Conservation (phyloP, 2,888 invertebrate species). For the Oegoconia quadripuncta region DNA sequence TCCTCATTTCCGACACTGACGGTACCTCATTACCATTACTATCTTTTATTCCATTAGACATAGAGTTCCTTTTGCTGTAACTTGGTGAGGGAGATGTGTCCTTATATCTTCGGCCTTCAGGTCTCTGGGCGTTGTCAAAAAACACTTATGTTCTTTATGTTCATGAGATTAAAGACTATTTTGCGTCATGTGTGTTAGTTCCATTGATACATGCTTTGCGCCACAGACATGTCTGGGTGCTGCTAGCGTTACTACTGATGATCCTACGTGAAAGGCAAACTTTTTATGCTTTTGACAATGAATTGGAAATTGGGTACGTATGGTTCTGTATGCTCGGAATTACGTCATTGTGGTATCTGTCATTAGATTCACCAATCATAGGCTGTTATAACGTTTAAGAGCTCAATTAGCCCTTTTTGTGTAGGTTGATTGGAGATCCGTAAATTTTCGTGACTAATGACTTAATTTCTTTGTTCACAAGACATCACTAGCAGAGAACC, state of each 20-base stretch:
- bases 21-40: conserved; percentile 80
- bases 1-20: conserved; percentile 79
- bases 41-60: conserved; percentile 72
- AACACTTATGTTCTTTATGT: conserved; percentile 43
- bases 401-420: too few relatives aligned
- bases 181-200: conserved; percentile 75
- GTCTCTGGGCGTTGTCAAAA: conserved; percentile 64
- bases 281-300: conserved; percentile 4
- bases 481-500: too few relatives aligned
- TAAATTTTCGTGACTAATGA: too few relatives aligned
- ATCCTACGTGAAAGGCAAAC: conserved; percentile 11
- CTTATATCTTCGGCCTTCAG: conserved; percentile 68
- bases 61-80: conserved; percentile 59
- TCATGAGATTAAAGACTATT: conserved; percentile 32
- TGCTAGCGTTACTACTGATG: conserved; percentile 12
- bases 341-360: too few relatives aligned
- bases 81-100: conserved; percentile 55
- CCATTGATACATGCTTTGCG: conserved; percentile 48
- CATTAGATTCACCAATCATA: too few relatives aligned
- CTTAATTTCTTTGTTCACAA: too few relatives aligned
- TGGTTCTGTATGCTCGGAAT: too few relatives aligned
- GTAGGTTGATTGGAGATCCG: too few relatives aligned
- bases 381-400: too few relatives aligned
- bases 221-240: not conserved
- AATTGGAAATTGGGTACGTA: too few relatives aligned